Percentiles rank a stretch among this genome's conserved stretches.
These are phyloP conservation scores for Drosophila nikananu DNA, from an alignment of 1,140 invertebrate species.

Conservation along the genomic window DNA sequence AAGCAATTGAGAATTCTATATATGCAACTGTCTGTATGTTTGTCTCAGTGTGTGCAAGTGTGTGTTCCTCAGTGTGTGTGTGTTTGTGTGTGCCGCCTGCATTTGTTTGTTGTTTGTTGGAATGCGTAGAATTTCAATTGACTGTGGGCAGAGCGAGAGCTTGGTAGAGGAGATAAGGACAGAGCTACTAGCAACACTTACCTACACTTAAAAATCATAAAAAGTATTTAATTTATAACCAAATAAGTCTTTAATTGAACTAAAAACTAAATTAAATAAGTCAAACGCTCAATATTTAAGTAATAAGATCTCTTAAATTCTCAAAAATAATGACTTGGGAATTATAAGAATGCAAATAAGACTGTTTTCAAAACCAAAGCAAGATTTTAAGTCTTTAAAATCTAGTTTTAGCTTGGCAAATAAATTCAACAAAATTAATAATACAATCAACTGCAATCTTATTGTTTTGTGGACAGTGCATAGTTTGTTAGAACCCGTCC, in stretches of 20 bases:
- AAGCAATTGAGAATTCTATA: conserved; percentile 83
- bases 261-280: not conserved
- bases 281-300: not conserved
- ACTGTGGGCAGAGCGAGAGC: conserved; percentile 58
- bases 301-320: not conserved
- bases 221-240: not conserved
- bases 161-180: not conserved
- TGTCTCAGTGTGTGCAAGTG: conserved; percentile 9
- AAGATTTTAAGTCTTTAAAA: not conserved
- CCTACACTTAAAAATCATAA: conserved; percentile 16
- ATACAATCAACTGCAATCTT: not conserved
- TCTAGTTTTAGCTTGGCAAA: not conserved
- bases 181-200: conserved; percentile 9
- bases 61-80: conserved; percentile 10
- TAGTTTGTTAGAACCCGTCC: conserved; percentile 4
- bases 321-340: not conserved
- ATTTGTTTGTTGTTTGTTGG: conserved; percentile 80
- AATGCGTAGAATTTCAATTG: conserved; percentile 83
- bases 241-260: not conserved
- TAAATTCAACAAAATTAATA: not conserved
- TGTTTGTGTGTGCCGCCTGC: conserved; percentile 46
- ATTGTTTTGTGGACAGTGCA: not conserved
- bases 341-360: not conserved
- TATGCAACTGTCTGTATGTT: conserved; percentile 68
- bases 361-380: not conserved